These are phyloP conservation scores for Eolophus roseicapilla DNA, from an alignment of 2,113 vertebrate genomes.

Conservation along the genomic window DNA sequence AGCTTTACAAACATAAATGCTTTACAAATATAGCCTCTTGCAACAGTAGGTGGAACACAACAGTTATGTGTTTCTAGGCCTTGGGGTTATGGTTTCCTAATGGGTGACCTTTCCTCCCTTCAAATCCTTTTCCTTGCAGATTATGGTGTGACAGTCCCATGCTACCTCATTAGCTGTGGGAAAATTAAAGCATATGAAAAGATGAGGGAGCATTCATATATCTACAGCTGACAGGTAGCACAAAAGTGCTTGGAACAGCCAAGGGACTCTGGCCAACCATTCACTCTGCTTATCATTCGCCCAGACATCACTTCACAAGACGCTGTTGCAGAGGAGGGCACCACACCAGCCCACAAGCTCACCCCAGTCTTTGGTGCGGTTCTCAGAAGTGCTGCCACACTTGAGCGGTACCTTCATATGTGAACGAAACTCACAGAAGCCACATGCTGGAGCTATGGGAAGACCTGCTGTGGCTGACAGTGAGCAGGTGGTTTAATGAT, in stretches of 20 bases:
- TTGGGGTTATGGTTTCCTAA: neutral
- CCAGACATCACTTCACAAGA: neutral
- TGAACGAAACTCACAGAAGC: neutral
- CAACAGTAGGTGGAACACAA: neutral
- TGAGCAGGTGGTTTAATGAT: slow-evolving; percentile 13
- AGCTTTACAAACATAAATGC: neutral
- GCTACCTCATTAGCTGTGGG: neutral
- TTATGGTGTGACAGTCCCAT: neutral
- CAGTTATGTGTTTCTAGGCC: neutral
- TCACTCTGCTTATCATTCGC: neutral
- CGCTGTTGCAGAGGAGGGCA: neutral
- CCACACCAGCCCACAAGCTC: neutral
- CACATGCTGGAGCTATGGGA: neutral
- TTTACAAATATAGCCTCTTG: slow-evolving; percentile 22
- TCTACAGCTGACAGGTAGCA: slow-evolving; percentile 5
- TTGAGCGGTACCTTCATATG: neutral
- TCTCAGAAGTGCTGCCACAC: neutral
- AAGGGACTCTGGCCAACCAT: neutral
- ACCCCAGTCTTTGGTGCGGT: neutral
- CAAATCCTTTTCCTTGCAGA: neutral
- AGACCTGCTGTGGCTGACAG: neutral
- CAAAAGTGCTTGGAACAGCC: neutral
- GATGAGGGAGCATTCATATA: neutral
- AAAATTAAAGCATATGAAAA: neutral
- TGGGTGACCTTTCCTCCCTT: neutral